Base-by-base conservation (phyloP, 2,797 vertebrate genomes). In the Propithecus perrieri region DNA sequence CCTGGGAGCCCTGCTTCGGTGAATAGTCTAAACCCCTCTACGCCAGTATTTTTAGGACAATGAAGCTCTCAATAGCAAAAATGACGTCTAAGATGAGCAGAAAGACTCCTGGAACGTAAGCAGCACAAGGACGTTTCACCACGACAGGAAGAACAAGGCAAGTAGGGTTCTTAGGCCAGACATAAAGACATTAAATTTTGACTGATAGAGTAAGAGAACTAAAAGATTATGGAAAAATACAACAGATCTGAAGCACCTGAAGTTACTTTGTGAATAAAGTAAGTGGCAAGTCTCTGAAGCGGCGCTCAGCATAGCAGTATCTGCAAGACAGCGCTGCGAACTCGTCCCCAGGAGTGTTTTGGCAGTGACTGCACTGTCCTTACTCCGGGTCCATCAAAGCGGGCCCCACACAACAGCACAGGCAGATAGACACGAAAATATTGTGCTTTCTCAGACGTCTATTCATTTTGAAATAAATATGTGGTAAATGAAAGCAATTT, bases 401-500 rank as follows among this genome's bases (percentile, higher is more conserved):
- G 0, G 20, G 17, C 5, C n/a, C n/a, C 18, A 2, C 79, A 38
- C 65, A 41, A 96, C 55, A 75, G 83, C 75, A 14, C 28, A 28
- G 26, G 4, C 22, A 89, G 81, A 69, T 1, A 89, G 95, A 57
- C 41, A 72, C 78, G 91, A 81, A 96, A 96, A 87, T 85, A 89
- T 72, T 94, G 91, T 86, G 41, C 95, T 95, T 96, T 87, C 86
- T 85, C 80, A 35, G 69, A 35, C 72, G 59, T 67, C 79, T 96
- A 46, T 91, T 94, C 91, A 74, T 95, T 94, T 91, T 87, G 79
- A 94, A 97, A 90, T 85, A 93, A 97, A 96, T 48, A 18, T 76
- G 79, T 72, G 74, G 43, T 93, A 85, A 97, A 95, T 91, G 95
- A 89, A 94, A 96, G 86, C 93, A 85, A 91, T 98, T 97, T 95